These are phyloP conservation scores for Hartigia nigra DNA, from an alignment of 2,888 invertebrate species.

Conservation along the genomic window DNA sequence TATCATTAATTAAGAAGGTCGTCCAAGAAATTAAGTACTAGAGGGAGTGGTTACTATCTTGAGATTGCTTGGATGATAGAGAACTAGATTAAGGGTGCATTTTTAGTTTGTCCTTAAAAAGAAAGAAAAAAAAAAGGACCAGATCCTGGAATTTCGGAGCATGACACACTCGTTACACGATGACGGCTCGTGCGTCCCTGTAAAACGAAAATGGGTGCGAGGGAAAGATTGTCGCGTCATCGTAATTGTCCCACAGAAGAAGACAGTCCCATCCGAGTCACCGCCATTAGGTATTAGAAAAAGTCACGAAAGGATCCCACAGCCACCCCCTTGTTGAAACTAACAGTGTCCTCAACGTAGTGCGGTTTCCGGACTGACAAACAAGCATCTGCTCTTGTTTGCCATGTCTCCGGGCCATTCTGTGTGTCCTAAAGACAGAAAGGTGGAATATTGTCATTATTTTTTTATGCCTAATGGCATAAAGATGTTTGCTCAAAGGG, in stretches of 20 bases:
- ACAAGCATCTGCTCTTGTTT: conserved; percentile 6
- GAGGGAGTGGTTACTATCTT: background rate
- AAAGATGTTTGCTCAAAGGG: background rate
- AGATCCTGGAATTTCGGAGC: background rate
- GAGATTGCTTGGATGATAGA: background rate
- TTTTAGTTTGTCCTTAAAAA: background rate
- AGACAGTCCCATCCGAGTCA: background rate
- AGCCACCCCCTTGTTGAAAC: background rate
- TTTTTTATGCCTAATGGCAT: conserved; percentile 6
- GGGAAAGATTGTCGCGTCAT: background rate
- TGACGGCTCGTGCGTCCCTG: background rate
- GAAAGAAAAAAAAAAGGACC: background rate
- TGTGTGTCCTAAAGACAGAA: background rate
- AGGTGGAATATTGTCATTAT: conserved; percentile 3
- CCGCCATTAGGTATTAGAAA: background rate
- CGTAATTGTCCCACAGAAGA: background rate
- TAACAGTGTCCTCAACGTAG: background rate
- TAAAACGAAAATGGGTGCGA: background rate
- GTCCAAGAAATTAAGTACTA: background rate
- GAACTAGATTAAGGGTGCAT: background rate
- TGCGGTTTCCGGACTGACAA: background rate
- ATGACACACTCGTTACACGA: background rate
- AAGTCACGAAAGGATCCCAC: background rate
- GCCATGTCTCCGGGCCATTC: background rate
- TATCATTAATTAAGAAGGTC: background rate